Conservation (phyloP, 2,797 vertebrate species). For the Argya squamiceps region DNA sequence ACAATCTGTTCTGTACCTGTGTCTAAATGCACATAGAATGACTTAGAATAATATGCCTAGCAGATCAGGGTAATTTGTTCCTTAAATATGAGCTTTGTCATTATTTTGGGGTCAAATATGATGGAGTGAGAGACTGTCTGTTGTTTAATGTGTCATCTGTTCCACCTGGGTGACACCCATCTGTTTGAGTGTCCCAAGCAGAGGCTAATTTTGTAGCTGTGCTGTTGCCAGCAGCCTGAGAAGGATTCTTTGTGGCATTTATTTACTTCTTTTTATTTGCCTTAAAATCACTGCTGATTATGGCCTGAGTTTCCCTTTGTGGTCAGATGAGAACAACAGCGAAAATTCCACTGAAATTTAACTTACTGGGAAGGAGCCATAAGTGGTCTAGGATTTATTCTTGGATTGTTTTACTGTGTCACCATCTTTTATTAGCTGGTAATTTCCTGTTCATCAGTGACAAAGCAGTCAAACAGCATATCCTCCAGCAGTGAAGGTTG, state of each 20-base stretch:
- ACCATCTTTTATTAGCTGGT: background rate
- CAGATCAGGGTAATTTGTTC: background rate
- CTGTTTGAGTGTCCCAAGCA: background rate
- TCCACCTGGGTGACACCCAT: slow-evolving; percentile 57
- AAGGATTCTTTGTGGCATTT: slow-evolving; percentile 11
- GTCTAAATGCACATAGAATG: background rate
- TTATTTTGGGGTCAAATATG: background rate
- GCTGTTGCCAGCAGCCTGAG: slow-evolving; percentile 8
- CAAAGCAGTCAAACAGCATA: background rate
- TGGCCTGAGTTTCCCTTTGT: background rate
- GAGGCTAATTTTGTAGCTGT: slow-evolving; percentile 22
- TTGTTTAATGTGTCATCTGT: slow-evolving; percentile 39
- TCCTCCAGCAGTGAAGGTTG: background rate
- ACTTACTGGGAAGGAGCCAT: background rate
- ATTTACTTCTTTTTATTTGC: background rate
- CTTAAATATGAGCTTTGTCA: background rate
- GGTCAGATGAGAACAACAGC: background rate
- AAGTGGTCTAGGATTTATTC: background rate
- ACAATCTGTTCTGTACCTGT: background rate
- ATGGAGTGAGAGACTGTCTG: slow-evolving; percentile 25
- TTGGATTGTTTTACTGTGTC: background rate
- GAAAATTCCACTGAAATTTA: background rate
- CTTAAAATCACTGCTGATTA: background rate
- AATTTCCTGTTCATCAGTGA: background rate
- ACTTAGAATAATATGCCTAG: background rate